Evolutionary conservation across 92 coral and sea anemone genomes (phyloP).

Genomic region (Anthopleura xanthogrammica): DNA sequence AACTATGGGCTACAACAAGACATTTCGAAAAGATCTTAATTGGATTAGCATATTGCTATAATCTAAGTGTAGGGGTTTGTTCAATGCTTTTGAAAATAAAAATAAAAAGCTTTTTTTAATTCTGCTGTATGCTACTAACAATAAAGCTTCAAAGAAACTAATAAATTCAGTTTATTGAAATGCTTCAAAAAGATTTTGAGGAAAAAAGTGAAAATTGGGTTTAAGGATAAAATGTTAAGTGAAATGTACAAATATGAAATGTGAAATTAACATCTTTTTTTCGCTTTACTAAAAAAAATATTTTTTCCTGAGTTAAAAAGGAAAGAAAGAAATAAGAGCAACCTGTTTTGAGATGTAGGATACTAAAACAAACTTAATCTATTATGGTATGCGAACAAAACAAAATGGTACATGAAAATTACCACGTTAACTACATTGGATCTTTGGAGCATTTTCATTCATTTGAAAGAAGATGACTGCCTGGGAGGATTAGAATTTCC

Average conservation of each 20-base stretch:
- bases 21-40: background rate
- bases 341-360: background rate
- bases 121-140: background rate
- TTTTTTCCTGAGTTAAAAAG: background rate
- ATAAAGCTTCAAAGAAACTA: background rate
- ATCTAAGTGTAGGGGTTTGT: background rate
- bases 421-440: background rate
- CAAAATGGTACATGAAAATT: constrained; percentile 13
- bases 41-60: background rate
- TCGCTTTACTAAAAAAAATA: background rate
- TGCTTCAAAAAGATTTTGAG: background rate
- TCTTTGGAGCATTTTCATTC: background rate
- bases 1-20: background rate
- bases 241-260: background rate
- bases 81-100: background rate
- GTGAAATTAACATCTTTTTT: background rate
- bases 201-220: background rate
- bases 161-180: background rate
- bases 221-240: background rate
- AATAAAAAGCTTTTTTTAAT: background rate
- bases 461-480: background rate
- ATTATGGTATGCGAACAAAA: background rate
- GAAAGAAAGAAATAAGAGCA: background rate
- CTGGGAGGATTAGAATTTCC: constrained; percentile 14
- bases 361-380: background rate